Percentiles rank a stretch among this genome's conserved stretches.
Conservation (phyloP, 2,113 vertebrate genomes). For the Halichoeres trimaculatus region DNA sequence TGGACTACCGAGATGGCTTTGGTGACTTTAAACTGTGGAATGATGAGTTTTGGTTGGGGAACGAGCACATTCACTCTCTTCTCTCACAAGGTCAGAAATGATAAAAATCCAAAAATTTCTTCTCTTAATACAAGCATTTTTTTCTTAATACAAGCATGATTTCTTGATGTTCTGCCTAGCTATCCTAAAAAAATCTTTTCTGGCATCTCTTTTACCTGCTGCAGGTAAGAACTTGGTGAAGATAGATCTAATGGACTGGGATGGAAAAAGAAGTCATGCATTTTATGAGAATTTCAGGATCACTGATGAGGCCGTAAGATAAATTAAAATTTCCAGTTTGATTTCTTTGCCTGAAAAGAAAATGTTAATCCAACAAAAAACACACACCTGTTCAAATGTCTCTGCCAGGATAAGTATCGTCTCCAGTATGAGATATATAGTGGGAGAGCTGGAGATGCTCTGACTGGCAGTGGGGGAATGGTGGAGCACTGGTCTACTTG, state of each 20-base stretch:
- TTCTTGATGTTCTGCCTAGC: neutral
- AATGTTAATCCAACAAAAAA: neutral
- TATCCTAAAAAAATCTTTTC: neutral
- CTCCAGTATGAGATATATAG: slow-evolving; percentile 87
- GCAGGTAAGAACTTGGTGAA: slow-evolving; percentile 87
- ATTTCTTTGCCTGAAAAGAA: neutral
- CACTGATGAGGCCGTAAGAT: slow-evolving; percentile 83
- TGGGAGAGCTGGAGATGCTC: slow-evolving; percentile 88
- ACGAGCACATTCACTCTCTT: slow-evolving; percentile 87
- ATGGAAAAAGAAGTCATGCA: slow-evolving; percentile 83
- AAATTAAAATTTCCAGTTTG: neutral
- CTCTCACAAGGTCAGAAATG: slow-evolving; percentile 81
- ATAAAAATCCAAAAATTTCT: too few relatives aligned
- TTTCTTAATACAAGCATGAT: neutral
- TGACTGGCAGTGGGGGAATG: slow-evolving; percentile 86
- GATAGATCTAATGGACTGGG: slow-evolving; percentile 92
- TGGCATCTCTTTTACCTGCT: slow-evolving; percentile 33
- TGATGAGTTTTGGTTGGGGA: slow-evolving; percentile 94
- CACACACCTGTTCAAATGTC: neutral
- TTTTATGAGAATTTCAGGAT: slow-evolving; percentile 89
- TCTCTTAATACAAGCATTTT: rapidly evolving
- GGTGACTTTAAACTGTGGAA: slow-evolving; percentile 88
- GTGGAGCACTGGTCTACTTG: slow-evolving; percentile 89
- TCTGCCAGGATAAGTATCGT: slow-evolving; percentile 87
- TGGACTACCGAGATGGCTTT: slow-evolving; percentile 91